These are phyloP conservation scores for Mythimna lalbum DNA, from an alignment of 2,888 invertebrate species.

Conservation along the genomic window DNA sequence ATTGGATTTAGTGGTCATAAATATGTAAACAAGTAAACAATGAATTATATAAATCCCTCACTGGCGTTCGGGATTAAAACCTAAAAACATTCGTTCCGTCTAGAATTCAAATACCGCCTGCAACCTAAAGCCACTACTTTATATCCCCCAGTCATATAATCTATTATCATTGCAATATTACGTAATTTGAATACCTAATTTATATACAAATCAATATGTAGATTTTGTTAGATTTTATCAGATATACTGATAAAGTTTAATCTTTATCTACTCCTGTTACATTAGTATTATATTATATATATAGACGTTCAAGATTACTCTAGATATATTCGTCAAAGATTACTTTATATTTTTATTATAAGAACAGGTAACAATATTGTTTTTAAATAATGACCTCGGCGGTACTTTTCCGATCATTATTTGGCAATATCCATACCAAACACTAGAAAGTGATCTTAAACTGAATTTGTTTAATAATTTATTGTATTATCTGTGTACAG, in stretches of 20 bases:
- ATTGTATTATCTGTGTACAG: constrained; percentile 50
- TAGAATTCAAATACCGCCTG: no score
- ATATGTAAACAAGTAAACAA: no score
- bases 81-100: no score
- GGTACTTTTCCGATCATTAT: constrained; percentile 32
- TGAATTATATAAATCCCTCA: no score
- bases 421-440: constrained; percentile 25
- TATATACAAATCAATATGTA: neutral
- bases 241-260: neutral
- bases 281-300: neutral
- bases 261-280: neutral
- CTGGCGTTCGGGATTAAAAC: no score
- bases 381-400: neutral
- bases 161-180: neutral
- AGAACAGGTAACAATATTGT: constrained; percentile 3
- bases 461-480: constrained; percentile 43
- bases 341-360: constrained; percentile 2
- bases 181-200: neutral
- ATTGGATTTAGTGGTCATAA: no score
- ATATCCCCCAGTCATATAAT: no score
- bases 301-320: constrained; percentile 37
- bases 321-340: constrained; percentile 31
- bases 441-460: constrained; percentile 48
- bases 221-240: neutral
- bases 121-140: no score